Evolutionary conservation across 2,888 invertebrate genomes (phyloP).

Genomic region (Heterodera filipjevi): DNA sequence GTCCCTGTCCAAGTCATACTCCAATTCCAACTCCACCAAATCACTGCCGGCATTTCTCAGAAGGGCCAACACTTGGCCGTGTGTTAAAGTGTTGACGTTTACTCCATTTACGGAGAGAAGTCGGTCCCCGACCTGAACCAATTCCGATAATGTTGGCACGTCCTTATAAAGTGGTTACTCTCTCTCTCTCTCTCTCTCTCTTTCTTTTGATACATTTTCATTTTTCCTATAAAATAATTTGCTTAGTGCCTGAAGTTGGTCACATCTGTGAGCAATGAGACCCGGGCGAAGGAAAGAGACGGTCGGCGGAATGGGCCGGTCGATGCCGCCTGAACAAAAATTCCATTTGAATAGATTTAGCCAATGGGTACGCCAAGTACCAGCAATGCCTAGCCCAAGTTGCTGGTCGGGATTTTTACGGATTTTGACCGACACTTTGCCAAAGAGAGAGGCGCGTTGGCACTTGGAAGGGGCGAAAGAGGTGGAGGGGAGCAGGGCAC

Average conservation of each 20-base stretch:
- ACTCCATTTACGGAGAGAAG: slow-evolving; percentile 82
- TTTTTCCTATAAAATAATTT: too few species aligned
- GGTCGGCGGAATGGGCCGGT: slow-evolving; percentile 74
- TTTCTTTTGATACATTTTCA: too few species aligned
- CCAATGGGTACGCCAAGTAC: slow-evolving; percentile 12
- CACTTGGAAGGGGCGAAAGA: slow-evolving; percentile 5
- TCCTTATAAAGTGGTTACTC: too few species aligned
- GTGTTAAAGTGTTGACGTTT: slow-evolving; percentile 76
- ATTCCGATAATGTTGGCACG: slow-evolving; percentile 67
- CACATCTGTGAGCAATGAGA: slow-evolving; percentile 73
- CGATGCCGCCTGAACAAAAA: slow-evolving; percentile 72
- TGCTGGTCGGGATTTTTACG: slow-evolving; percentile 32
- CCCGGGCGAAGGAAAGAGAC: slow-evolving; percentile 76
- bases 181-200: too few species aligned
- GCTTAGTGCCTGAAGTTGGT: slow-evolving; percentile 13
- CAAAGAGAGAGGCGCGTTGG: slow-evolving; percentile 4
- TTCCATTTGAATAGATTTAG: slow-evolving; percentile 50
- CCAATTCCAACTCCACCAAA: slow-evolving; percentile 79
- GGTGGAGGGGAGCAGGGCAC: slow-evolving; percentile 16
- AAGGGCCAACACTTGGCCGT: slow-evolving; percentile 78
- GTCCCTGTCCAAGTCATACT: slow-evolving; percentile 79
- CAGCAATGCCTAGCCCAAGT: slow-evolving; percentile 46
- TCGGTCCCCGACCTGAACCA: slow-evolving; percentile 34
- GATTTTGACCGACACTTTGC: slow-evolving; percentile 27
- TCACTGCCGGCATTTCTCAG: slow-evolving; percentile 73